These are phyloP conservation scores for Euclidia mi DNA, from an alignment of 2,888 invertebrate genomes.

Conservation along the genomic window DNA sequence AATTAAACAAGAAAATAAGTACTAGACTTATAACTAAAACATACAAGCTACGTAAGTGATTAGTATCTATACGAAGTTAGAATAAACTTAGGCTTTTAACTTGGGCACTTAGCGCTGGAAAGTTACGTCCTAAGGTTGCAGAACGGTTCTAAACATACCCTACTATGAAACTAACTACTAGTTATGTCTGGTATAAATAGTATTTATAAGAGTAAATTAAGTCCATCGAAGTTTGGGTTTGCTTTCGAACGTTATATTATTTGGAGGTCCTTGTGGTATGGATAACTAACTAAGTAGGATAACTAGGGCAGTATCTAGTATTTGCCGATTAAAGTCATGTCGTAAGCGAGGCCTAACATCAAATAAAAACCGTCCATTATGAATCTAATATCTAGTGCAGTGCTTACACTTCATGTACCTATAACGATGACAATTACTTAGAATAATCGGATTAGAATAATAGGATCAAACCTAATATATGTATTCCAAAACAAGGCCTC, in stretches of 20 bases:
- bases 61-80: constrained; percentile 11
- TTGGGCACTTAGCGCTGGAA: constrained; percentile 32
- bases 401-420: too few species aligned
- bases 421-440: too few species aligned
- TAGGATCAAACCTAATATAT: too few species aligned
- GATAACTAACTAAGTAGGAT: too few species aligned
- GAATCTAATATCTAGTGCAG: too few species aligned
- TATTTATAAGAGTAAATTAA: constrained; percentile 13
- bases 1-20: not conserved
- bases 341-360: too few species aligned
- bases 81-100: constrained; percentile 23
- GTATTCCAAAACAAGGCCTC: too few species aligned
- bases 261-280: too few species aligned
- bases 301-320: too few species aligned
- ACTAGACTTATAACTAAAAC: not conserved
- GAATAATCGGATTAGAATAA: too few species aligned
- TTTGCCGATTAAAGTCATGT: too few species aligned
- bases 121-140: constrained; percentile 38
- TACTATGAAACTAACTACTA: constrained; percentile 39
- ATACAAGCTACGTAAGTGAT: not conserved
- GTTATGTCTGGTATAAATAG: constrained; percentile 43
- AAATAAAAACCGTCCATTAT: too few species aligned
- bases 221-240: constrained; percentile 13
- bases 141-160: constrained; percentile 39
- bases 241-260: not conserved